These are phyloP conservation scores for Tetrao urogallus DNA, from an alignment of 2,113 vertebrate genomes.

Conservation along the genomic window DNA sequence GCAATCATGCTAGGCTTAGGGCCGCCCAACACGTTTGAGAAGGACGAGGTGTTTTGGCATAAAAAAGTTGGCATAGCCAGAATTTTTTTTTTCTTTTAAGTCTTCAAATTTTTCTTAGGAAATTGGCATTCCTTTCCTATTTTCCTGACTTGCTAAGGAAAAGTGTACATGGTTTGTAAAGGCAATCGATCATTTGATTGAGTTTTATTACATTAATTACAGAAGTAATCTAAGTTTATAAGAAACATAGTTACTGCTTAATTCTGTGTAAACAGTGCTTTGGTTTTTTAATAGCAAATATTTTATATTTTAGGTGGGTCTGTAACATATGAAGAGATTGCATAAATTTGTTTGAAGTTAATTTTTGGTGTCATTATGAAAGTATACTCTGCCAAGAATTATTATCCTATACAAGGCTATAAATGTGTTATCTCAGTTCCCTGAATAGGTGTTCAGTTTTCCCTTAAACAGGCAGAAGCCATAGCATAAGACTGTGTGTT, in stretches of 20 bases:
- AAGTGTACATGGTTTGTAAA: background rate
- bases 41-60: background rate
- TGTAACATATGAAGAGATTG: background rate
- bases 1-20: background rate
- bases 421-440: background rate
- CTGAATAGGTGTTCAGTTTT: background rate
- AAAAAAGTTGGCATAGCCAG: background rate
- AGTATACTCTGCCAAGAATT: background rate
- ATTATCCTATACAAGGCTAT: background rate
- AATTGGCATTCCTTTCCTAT: background rate
- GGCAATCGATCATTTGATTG: background rate
- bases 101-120: background rate
- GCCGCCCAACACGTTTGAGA: background rate
- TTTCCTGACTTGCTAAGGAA: background rate
- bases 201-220: background rate
- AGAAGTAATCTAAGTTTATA: background rate
- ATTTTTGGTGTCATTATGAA: background rate
- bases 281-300: background rate
- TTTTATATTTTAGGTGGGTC: background rate
- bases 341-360: background rate
- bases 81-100: background rate
- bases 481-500: background rate
- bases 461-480: background rate
- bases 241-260: background rate
- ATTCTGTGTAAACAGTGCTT: background rate